phyloP scores from a whole-genome alignment of 1,140 invertebrate genomes.

The Euura lappo region DNA sequence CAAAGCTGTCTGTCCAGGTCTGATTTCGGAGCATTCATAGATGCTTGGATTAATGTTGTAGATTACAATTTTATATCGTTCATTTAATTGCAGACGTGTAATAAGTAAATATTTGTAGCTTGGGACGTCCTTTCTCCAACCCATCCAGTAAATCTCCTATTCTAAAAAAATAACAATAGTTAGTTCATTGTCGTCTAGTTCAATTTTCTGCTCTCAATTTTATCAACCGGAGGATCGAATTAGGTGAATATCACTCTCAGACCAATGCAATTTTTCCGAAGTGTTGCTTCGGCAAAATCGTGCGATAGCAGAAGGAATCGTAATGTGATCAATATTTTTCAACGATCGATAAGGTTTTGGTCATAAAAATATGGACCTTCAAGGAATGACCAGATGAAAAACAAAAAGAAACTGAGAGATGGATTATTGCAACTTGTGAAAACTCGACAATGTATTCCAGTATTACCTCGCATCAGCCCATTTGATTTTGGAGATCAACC shows the following conservation, averaged over 20 bases:
- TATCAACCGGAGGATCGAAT: neutral
- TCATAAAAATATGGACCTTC: neutral
- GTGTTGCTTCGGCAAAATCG: neutral
- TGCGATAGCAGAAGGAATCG: neutral
- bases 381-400: neutral
- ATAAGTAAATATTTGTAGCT: conserved; percentile 9
- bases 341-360: neutral
- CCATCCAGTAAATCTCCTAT: neutral
- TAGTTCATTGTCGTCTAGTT: neutral
- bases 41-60: conserved; percentile 11
- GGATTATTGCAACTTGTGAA: conserved; percentile 9
- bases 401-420: conserved; percentile 16
- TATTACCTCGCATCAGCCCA: conserved; percentile 72
- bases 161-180: neutral
- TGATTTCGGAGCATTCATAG: conserved; percentile 9
- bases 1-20: neutral
- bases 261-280: neutral
- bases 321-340: neutral
- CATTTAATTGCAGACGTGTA: neutral
- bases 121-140: conserved; percentile 10
- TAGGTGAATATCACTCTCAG: neutral
- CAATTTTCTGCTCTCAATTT: neutral
- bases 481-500: conserved; percentile 71
- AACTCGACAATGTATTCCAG: conserved; percentile 61
- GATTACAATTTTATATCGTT: neutral